Base-by-base conservation (phyloP, 2,113 vertebrate genomes). In the Nibea albiflora region DNA sequence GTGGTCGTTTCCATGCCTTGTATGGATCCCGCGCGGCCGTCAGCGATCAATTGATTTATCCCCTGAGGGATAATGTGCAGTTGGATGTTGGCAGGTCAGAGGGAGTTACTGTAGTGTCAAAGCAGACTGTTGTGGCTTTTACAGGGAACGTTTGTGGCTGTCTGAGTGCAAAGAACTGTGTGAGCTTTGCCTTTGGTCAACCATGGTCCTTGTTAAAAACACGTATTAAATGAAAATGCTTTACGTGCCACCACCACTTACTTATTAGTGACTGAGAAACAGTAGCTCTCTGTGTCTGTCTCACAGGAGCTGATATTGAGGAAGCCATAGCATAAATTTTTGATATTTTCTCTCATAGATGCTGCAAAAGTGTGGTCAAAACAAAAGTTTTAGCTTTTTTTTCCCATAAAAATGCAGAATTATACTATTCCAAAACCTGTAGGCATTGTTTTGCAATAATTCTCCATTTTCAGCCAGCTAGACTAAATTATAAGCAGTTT, bases 1-100 rank as follows among this genome's bases (percentile, higher is more conserved):
- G 4, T n/a, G 11, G 31, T 35, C 78, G 12, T 80, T 83, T 68
- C 78, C 69, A 73, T 31, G 60, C 83, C 83, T 86, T 89, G 15
- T 86, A 76, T 24, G 78, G 87, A 17, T 12, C 50, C 17, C 17
- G 12, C 19, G 39, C 50, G 35, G 3, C 60, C 12, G 1, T 14
- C 58, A 56, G 49, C 58, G 58, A 91, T 76, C 19, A n/a, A 67
- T 81, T 62, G 53, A 80, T 73, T 28, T 9, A 26, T 69, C 65
- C 66, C 20, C 57, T 24, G 19, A 2, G 20, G 68, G 62, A 53
- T 44, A 54, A 60, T 24, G n/a, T 24, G 24, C 57, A 61, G 35
- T 44, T 65, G 53, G 65, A 65, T 76, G 78, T 49, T 83, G 87
- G 69, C 71, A 75, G 69, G 65, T 73, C 53, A 46, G 42, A 71